These are phyloP conservation scores for Leucania comma DNA, from an alignment of 2,888 invertebrate genomes.

Conservation along the genomic window DNA sequence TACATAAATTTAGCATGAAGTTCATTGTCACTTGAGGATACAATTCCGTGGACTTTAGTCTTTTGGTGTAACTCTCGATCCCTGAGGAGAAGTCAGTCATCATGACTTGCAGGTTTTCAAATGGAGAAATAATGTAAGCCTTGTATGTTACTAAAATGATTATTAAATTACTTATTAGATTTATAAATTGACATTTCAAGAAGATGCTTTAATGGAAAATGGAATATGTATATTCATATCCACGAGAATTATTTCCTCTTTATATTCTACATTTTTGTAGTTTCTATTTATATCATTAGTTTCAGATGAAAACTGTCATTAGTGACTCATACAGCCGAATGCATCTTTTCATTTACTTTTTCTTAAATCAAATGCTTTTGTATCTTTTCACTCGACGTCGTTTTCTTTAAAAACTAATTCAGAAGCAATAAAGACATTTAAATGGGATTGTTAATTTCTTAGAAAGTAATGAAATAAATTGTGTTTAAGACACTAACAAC, in stretches of 20 bases:
- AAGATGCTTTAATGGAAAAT: slow-evolving; percentile 13
- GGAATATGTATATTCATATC: neutral
- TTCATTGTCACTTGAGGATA: slow-evolving; percentile 49
- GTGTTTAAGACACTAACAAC: slow-evolving; percentile 13
- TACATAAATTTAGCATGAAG: slow-evolving; percentile 42
- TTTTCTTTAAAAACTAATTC: slow-evolving; percentile 28
- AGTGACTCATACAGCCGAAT: slow-evolving; percentile 9
- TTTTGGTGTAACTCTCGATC: slow-evolving; percentile 22
- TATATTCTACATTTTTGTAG: neutral
- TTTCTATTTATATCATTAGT: neutral
- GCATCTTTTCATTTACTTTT: slow-evolving; percentile 37
- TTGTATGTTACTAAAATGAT: slow-evolving; percentile 17
- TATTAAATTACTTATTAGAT: slow-evolving; percentile 3
- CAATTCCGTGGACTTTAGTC: slow-evolving; percentile 40
- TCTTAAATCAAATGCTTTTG: slow-evolving; percentile 20
- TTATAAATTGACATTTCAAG: slow-evolving; percentile 1
- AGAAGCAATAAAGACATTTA: slow-evolving; percentile 20
- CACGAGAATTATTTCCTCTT: neutral
- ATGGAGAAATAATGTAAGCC: slow-evolving; percentile 3
- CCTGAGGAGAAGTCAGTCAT: slow-evolving; percentile 24
- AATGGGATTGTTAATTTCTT: slow-evolving; percentile 23
- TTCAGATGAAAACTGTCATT: slow-evolving; percentile 22
- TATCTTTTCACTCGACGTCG: slow-evolving; percentile 7
- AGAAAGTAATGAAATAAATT: slow-evolving; percentile 27
- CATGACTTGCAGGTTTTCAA: slow-evolving; percentile 29